Evolutionary conservation across 2,797 vertebrate genomes (phyloP), one percentile per base, ranked within the genome.

Genomic region (Apogon talboti): DNA sequence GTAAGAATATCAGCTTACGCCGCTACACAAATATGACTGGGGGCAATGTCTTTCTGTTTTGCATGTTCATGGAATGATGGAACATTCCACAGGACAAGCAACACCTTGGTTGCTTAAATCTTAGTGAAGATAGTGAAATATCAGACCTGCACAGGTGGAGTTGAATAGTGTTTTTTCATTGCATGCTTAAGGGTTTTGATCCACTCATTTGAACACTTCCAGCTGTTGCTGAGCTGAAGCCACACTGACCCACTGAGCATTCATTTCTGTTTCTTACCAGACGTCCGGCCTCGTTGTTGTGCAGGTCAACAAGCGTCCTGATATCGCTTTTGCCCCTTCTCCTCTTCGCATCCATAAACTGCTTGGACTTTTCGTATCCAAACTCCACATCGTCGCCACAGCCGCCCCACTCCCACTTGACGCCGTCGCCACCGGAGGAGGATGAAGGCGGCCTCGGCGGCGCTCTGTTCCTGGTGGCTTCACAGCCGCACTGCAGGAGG

Each of bases 351-450:
- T 99, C 98, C 98, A 99, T 99, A 71, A 99, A 99, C 87, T 98
- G 96, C 76, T 96, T 96, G 0, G 97, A 99, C 79, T 98, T 99
- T 82, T 99, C 97, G 0, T 99, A 98, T 73, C 98, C 97, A 0
- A 97, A 99, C 80, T 98, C 97, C 83, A 99, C 97, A 0, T 99
- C 97, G 0, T 99, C 98, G 4, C 97, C 98, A 0, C 98, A 99
- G 80, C 98, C 98, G 0, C 97, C 98, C 98, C 98, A 98, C 85
- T 99, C 98, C 98, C 98, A 99, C 81, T 96, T 95, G 0, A 95
- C 94, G 24, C 93, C 95, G 11, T 95, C 95, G 0, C 86, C 85
- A 0, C 83, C 30, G 0, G 94, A 88, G 0, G 92, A 75, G 0
- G 88, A 82, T 0, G 92, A 81, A 73, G 54, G 71, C 1, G 93